phyloP scores from a whole-genome alignment of 1,140 invertebrate species.

The Dinoponera quadriceps region DNA sequence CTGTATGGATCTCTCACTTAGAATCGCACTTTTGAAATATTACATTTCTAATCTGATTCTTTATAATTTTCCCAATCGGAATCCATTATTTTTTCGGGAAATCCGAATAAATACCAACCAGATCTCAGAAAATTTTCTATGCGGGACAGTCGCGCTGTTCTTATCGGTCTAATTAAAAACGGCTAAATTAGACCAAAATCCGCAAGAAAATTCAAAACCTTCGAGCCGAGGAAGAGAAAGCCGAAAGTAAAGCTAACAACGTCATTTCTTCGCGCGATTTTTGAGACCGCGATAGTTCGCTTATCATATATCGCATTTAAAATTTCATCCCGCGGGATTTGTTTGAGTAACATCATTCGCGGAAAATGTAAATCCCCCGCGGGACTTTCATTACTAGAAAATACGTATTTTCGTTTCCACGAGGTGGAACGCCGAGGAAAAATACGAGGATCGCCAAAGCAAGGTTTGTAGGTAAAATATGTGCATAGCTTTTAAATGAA shows the following conservation, averaged over 20 bases:
- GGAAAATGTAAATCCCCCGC: not conserved
- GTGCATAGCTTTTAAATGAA: conserved; percentile 44
- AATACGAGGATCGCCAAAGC: conserved; percentile 22
- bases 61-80: too few species aligned
- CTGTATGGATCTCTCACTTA: too few species aligned
- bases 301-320: not conserved
- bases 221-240: not conserved
- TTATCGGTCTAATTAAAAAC: not conserved
- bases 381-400: not conserved
- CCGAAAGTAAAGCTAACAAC: not conserved
- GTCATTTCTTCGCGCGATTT: not conserved
- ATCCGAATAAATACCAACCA: too few species aligned
- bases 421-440: conserved; percentile 1
- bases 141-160: not conserved
- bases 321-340: conserved; percentile 12
- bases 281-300: not conserved
- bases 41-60: too few species aligned
- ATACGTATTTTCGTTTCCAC: conserved; percentile 18
- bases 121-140: too few species aligned
- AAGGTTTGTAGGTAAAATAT: conserved; percentile 35
- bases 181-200: too few species aligned
- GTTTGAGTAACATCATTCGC: conserved; percentile 34
- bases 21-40: too few species aligned
- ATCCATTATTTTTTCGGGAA: too few species aligned
- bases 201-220: not conserved